Conservation (phyloP, 2,113 vertebrate genomes). For the Mungos mungo region DNA sequence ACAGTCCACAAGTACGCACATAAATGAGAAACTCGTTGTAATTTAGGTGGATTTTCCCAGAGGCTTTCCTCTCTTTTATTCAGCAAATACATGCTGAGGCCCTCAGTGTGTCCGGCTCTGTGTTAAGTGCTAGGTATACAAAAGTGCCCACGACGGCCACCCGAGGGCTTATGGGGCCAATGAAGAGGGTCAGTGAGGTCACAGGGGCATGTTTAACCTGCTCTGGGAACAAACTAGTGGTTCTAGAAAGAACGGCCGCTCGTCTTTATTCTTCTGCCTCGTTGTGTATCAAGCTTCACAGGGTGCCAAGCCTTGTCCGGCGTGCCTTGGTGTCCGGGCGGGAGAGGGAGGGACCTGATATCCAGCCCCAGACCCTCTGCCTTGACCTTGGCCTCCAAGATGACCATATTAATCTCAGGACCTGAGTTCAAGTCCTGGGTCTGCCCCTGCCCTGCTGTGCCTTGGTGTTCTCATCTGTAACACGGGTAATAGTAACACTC, state of each 20-base stretch:
- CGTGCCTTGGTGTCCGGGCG: background rate
- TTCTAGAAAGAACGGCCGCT: background rate
- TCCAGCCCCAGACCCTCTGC: no score
- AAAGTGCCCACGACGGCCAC: background rate
- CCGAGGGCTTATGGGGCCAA: background rate
- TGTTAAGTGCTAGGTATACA: background rate
- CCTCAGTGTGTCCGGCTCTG: background rate
- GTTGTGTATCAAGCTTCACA: background rate
- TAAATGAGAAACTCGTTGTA: rapidly evolving
- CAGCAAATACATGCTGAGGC: background rate
- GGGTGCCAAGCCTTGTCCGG: background rate
- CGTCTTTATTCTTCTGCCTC: background rate
- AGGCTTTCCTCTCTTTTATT: background rate
- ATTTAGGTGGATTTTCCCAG: background rate
- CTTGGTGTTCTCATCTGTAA: background rate
- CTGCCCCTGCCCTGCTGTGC: background rate
- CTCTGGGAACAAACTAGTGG: background rate
- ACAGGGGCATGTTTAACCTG: background rate
- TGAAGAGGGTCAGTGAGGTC: background rate
- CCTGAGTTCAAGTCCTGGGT: background rate
- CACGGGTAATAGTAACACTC: no score
- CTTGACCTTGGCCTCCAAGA: background rate
- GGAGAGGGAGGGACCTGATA: no score
- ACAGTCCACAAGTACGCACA: background rate
- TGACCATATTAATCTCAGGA: background rate